phyloP scores from a whole-genome alignment of 2,113 vertebrate genomes.

The Pristiophorus japonicus region DNA sequence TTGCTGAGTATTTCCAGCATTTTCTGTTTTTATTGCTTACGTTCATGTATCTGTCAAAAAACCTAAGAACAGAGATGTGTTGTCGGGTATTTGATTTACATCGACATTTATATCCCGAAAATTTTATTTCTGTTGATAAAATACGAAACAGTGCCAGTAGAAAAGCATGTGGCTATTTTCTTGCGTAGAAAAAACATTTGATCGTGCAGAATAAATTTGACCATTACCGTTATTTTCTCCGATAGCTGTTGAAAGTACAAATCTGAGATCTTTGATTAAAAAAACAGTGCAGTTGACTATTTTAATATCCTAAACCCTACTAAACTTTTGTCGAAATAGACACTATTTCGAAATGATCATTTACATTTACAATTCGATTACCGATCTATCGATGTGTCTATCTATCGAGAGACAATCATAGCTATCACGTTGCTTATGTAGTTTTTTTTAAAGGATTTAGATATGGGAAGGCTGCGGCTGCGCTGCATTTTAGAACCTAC shows the following conservation, averaged over 20 bases:
- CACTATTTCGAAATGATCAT: not conserved
- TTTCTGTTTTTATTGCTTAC: too few relatives aligned
- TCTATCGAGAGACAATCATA: not conserved
- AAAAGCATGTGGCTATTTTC: not conserved
- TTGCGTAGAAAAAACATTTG: not conserved
- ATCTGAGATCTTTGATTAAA: not conserved
- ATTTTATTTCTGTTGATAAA: not conserved
- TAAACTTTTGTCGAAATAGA: not conserved
- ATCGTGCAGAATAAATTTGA: not conserved
- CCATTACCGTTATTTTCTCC: not conserved
- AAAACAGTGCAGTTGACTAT: not conserved
- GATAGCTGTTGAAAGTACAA: not conserved
- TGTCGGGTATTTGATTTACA: not conserved
- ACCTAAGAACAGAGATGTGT: too few relatives aligned
- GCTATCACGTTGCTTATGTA: not conserved
- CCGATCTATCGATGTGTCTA: not conserved
- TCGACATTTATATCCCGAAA: not conserved
- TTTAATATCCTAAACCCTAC: not conserved
- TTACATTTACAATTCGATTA: not conserved
- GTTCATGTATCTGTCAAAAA: not conserved
- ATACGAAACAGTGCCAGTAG: not conserved
- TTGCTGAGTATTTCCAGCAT: too few relatives aligned
- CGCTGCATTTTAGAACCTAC: not conserved
- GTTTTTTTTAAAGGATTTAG: not conserved
- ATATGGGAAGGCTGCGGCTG: not conserved